phyloP scores from a whole-genome alignment of 2,797 vertebrate species.

The Halcyon smyrnensis region DNA sequence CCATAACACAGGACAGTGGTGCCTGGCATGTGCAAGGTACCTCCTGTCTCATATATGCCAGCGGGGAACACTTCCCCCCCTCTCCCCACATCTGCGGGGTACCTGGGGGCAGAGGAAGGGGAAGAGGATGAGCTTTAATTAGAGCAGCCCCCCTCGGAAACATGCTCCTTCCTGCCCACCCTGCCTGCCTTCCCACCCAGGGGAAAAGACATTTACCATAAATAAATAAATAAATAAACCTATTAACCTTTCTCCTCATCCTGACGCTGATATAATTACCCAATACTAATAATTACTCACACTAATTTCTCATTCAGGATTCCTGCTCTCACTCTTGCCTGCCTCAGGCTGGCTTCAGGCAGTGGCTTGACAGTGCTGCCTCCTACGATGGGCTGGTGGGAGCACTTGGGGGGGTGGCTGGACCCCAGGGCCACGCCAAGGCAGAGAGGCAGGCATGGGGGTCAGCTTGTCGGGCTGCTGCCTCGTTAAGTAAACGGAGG shows the following conservation, averaged over 20 bases:
- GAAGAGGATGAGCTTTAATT: conserved; percentile 49
- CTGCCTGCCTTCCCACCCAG: conserved; percentile 10
- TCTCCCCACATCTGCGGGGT: not conserved
- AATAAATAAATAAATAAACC: conserved; percentile 64
- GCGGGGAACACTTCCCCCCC: not conserved
- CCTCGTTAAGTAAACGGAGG: not conserved
- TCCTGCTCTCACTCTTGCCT: conserved; percentile 30
- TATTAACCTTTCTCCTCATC: conserved; percentile 77
- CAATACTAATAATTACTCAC: conserved; percentile 74
- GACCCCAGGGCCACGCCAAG: accelerated
- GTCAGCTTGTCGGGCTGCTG: not conserved
- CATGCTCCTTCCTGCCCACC: conserved; percentile 48
- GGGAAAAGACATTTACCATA: conserved; percentile 66
- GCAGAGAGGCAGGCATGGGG: not conserved
- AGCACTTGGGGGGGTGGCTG: accelerated
- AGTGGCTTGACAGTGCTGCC: accelerated
- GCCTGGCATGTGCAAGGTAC: not conserved
- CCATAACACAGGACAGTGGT: accelerated
- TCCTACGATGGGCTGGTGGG: not conserved
- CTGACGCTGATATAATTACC: conserved; percentile 72
- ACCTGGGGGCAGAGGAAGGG: not conserved
- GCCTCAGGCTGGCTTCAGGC: not conserved
- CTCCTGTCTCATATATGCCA: not conserved
- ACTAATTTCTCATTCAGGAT: conserved; percentile 73
- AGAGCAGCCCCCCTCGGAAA: conserved; percentile 38